Evolutionary conservation across 2,797 vertebrate genomes (phyloP).

Genomic region (Malacoraja senta): DNA sequence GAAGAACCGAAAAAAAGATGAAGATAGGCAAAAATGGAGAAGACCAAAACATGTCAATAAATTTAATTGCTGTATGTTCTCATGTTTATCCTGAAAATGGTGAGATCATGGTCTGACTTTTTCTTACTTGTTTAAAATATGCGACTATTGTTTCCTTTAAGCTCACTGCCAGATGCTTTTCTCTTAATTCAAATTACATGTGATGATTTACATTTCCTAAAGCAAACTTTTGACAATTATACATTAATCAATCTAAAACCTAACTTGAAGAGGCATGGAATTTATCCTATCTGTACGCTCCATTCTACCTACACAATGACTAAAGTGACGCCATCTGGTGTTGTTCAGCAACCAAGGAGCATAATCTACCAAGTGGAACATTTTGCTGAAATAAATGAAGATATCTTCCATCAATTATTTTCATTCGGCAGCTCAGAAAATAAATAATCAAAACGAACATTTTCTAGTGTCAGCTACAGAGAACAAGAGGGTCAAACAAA

Average conservation of each 20-base stretch:
- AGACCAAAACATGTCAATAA: neutral
- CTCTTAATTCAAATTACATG: neutral
- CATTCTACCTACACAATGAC: neutral
- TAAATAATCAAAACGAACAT: neutral
- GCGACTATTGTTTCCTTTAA: neutral
- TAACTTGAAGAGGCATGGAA: neutral
- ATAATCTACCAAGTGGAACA: neutral
- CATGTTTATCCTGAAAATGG: neutral
- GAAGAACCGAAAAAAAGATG: neutral
- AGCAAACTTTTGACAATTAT: neutral
- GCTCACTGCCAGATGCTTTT: neutral
- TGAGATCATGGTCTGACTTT: neutral
- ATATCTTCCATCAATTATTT: conserved; percentile 14
- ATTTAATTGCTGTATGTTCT: neutral
- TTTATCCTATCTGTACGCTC: neutral
- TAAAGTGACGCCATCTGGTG: conserved; percentile 30
- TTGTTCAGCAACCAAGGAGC: conserved; percentile 1
- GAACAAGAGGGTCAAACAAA: neutral
- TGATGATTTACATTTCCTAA: neutral
- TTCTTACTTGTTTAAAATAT: neutral
- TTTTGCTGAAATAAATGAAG: conserved; percentile 23
- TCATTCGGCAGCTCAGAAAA: neutral
- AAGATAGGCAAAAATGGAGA: neutral
- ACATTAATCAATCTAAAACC: neutral
- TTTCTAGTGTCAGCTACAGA: neutral